Evolutionary conservation across 2,797 vertebrate genomes (phyloP).

Genomic region (Lacerta bilineata): DNA sequence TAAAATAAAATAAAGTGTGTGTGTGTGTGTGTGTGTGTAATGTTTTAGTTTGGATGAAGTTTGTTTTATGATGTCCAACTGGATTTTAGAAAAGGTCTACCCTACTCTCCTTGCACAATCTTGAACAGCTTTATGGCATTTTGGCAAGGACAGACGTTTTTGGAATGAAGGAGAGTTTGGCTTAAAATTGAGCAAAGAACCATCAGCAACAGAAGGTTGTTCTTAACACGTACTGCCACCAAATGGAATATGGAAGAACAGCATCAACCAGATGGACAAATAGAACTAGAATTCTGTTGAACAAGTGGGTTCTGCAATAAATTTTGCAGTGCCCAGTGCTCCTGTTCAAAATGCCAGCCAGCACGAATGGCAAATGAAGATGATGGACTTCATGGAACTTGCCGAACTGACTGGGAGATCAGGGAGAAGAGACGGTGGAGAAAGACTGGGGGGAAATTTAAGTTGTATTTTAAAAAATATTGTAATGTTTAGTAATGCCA

Average conservation of each 20-base stretch:
- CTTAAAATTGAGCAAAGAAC: constrained; percentile 5
- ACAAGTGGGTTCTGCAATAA: too few relatives aligned
- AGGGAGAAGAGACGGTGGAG: too few relatives aligned
- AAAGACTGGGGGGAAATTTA: too few relatives aligned
- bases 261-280: constrained; percentile 24
- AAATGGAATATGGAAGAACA: constrained; percentile 71
- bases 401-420: too few relatives aligned
- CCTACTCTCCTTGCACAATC: neutral
- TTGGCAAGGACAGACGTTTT: constrained; percentile 30
- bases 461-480: too few relatives aligned
- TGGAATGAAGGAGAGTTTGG: constrained; percentile 35
- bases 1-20: too few relatives aligned
- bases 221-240: constrained; percentile 78
- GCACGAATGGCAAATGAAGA: too few relatives aligned
- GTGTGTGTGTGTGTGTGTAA: too few relatives aligned
- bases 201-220: constrained; percentile 36
- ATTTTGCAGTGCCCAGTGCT: too few relatives aligned
- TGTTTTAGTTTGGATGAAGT: neutral
- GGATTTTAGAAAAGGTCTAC: constrained; percentile 14
- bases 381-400: too few relatives aligned
- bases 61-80: neutral
- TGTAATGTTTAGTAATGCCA: too few relatives aligned
- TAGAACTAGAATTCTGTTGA: neutral
- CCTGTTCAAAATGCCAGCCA: neutral
- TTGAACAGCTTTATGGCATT: neutral